Percentiles rank a stretch among this genome's conserved stretches.
Evolutionary conservation across 2,888 invertebrate genomes (phyloP).

Genomic region (Trissolcus brochymenae): DNA sequence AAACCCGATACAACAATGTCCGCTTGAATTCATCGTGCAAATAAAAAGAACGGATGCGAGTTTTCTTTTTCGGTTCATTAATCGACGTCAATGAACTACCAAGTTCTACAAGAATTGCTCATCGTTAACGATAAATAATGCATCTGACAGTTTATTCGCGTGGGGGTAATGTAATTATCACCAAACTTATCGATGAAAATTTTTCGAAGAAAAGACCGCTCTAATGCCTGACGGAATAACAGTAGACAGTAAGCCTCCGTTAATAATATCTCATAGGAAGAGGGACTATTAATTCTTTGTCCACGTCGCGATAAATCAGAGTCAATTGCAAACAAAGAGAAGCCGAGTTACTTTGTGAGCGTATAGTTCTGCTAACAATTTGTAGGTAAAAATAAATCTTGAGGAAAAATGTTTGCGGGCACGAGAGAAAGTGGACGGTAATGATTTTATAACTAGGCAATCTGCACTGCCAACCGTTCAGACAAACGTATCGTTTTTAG

Average conservation of each 20-base stretch:
- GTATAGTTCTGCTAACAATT: no score
- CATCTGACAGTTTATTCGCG: conserved; percentile 30
- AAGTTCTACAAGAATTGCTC: conserved; percentile 38
- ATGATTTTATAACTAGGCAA: no score
- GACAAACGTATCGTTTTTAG: no score
- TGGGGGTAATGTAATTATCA: conserved; percentile 42
- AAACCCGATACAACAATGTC: background rate
- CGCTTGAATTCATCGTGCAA: background rate
- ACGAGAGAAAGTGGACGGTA: no score
- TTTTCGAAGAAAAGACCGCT: conserved; percentile 22
- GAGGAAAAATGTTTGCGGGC: no score
- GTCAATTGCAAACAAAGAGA: conserved; percentile 22
- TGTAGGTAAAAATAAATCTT: no score
- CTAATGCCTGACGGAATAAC: conserved; percentile 35
- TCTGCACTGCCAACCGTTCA: no score
- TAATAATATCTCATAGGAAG: conserved; percentile 63
- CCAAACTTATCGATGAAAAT: conserved; percentile 46
- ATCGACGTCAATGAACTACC: conserved; percentile 25
- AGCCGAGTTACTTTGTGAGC: no score
- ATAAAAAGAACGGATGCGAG: conserved; percentile 8
- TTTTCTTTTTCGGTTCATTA: conserved; percentile 21
- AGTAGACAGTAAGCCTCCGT: conserved; percentile 62
- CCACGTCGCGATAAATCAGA: conserved; percentile 62
- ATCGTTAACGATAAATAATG: conserved; percentile 41
- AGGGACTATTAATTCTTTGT: conserved; percentile 63